phyloP scores from a whole-genome alignment of 1,140 invertebrate species.

The Chironomus striatipennis region DNA sequence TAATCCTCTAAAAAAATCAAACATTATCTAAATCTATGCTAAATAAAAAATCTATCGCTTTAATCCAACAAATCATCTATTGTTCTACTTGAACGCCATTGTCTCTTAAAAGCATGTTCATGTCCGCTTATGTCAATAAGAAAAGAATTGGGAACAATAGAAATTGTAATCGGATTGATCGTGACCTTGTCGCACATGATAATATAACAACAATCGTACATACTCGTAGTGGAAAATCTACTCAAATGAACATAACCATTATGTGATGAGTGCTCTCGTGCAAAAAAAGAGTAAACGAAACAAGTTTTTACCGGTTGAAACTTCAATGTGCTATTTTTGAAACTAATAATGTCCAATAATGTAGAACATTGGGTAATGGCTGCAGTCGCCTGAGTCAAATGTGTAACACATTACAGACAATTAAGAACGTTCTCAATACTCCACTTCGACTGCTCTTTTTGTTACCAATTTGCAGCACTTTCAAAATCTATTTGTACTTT shows the following conservation, averaged over 20 bases:
- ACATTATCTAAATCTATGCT: too few species aligned
- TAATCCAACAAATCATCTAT: too few species aligned
- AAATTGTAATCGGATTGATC: neutral
- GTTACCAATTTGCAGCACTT: too few species aligned
- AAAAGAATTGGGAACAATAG: neutral
- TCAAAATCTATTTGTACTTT: too few species aligned
- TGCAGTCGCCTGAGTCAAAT: too few species aligned
- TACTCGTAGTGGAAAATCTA: neutral
- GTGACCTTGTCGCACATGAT: neutral
- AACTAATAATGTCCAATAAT: neutral
- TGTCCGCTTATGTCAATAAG: neutral
- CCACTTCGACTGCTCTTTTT: neutral
- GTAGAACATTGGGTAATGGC: neutral
- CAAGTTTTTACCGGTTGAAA: neutral
- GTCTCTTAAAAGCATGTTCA: neutral
- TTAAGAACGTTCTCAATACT: neutral
- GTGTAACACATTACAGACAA: too few species aligned
- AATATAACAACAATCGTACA: neutral
- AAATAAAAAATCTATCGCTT: too few species aligned
- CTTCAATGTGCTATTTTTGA: neutral
- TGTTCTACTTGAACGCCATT: too few species aligned
- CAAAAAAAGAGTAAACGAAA: neutral
- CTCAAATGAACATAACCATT: neutral
- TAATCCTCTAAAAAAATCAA: too few species aligned
- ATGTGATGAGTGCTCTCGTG: neutral